phyloP scores from a whole-genome alignment of 2,888 invertebrate genomes.

The Amiota mariae region DNA sequence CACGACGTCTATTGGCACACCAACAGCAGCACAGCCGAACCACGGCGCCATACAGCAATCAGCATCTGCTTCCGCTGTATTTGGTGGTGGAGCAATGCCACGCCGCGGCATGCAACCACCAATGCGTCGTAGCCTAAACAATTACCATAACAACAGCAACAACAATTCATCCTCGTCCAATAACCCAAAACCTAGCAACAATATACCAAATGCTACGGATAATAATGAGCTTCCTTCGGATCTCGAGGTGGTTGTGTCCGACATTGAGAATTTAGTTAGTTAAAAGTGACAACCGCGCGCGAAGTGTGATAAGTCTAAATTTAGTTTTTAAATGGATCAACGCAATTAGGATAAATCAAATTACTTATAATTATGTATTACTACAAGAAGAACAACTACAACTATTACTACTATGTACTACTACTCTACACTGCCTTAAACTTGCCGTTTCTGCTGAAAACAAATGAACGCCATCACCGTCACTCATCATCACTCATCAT shows the following conservation, averaged over 20 bases:
- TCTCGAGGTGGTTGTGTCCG: conserved; percentile 72
- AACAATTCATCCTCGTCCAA: conserved; percentile 20
- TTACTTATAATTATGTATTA: conserved; percentile 40
- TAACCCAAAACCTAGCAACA: conserved; percentile 26
- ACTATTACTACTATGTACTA: background rate
- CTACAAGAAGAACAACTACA: conserved; percentile 48
- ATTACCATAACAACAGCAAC: conserved; percentile 47
- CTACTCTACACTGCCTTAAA: conserved; percentile 65
- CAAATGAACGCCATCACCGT: conserved; percentile 49
- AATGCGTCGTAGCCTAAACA: conserved; percentile 50
- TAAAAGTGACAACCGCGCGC: conserved; percentile 55
- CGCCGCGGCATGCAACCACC: conserved; percentile 39
- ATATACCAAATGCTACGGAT: conserved; percentile 44
- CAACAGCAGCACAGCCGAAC: conserved; percentile 40
- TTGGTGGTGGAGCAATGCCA: conserved; percentile 8
- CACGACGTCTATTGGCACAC: conserved; percentile 44
- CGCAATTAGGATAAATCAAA: conserved; percentile 43
- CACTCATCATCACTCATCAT: background rate
- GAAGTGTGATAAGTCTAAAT: conserved; percentile 64
- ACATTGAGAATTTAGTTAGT: conserved; percentile 73
- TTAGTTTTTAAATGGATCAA: conserved; percentile 50
- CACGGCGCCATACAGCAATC: conserved; percentile 50
- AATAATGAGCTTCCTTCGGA: conserved; percentile 68
- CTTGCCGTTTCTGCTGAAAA: conserved; percentile 66
- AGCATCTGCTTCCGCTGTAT: conserved; percentile 54